Base-by-base conservation (phyloP, 2,888 invertebrate genomes). In the Synanthedon andrenaeformis region DNA sequence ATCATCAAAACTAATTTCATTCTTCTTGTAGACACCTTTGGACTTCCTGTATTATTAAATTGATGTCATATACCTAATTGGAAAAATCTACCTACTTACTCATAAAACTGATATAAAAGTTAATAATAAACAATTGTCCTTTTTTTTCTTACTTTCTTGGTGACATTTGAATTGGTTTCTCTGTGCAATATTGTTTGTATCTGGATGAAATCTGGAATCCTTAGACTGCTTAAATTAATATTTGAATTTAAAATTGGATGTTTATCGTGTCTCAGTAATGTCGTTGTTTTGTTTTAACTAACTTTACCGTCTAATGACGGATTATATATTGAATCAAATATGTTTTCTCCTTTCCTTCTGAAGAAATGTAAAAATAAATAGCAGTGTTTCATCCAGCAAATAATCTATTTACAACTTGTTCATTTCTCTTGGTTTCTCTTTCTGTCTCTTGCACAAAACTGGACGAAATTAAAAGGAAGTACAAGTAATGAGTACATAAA, bases 401-500 rank as follows among this genome's bases (percentile, higher is more conserved):
- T 13, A n/a, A 5, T 13, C 12, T 45, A 45, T 45, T 45, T 45
- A 13, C 45, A 51, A 76, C 72, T 76, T 82, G 70, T 79, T 82
- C 69, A 79, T 79, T 79, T 80, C 72, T 63, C 76, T 75, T 74
- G 70, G 69, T 75, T 79, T 76, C 77, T 51, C 5, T 56, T 52
- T 82, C 76, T 82, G 73, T 76, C 79, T 83, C 82, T 82, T 79
- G 85, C 85, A 85, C 84, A 69, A 68, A 70, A 68, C 76, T 62
- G 85, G 81, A 81, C 74, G 72, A 69, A 67, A 72, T 61, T 61
- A 68, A 66, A 84, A 86, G 86, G 86, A 86, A 86, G 86, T 86
- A 86, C 86, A 86, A 86, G 86, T 86, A 86, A 85, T 83, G 74
- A 82, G 78, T 84, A 79, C 72, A 83, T 71, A 79, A 76, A 81